A percentile compares a stretch with the other conserved stretches of the same genome.
Conservation (phyloP, 2,888 invertebrate genomes). For the Synergus japonicus region DNA sequence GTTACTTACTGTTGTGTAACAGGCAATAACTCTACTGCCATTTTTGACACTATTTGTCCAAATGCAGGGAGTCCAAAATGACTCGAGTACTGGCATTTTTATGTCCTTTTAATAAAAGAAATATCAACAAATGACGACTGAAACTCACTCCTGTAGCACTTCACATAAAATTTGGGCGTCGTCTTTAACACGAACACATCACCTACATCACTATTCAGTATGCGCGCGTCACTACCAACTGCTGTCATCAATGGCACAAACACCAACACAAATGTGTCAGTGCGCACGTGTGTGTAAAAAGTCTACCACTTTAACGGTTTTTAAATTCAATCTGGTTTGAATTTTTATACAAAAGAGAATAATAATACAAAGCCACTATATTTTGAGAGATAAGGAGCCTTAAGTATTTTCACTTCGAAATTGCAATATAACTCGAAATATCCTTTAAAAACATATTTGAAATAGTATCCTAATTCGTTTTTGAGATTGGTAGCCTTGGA, state of each 20-base stretch:
- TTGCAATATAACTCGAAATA: background rate
- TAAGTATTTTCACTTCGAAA: background rate
- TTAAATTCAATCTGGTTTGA: background rate
- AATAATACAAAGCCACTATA: background rate
- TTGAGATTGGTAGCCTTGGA: too few species aligned
- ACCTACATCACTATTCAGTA: slow-evolving; percentile 21
- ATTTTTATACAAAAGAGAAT: background rate
- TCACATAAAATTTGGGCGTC: slow-evolving; percentile 52
- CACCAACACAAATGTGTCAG: too few species aligned
- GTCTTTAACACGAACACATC: slow-evolving; percentile 50
- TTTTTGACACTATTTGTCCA: slow-evolving; percentile 89
- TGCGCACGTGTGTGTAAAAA: background rate
- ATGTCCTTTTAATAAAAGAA: background rate
- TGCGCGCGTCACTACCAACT: too few species aligned
- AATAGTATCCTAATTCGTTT: background rate
- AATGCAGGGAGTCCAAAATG: slow-evolving; percentile 93
- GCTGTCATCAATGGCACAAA: too few species aligned
- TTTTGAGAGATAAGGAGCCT: background rate
- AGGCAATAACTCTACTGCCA: slow-evolving; percentile 88
- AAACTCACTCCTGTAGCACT: slow-evolving; percentile 7
- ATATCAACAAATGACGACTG: slow-evolving; percentile 18
- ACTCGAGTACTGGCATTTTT: slow-evolving; percentile 85
- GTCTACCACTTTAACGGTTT: background rate
- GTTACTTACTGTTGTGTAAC: slow-evolving; percentile 83
- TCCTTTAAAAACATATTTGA: background rate